phyloP scores from a whole-genome alignment of 1,140 invertebrate genomes.

The Agrypnia vestita region DNA sequence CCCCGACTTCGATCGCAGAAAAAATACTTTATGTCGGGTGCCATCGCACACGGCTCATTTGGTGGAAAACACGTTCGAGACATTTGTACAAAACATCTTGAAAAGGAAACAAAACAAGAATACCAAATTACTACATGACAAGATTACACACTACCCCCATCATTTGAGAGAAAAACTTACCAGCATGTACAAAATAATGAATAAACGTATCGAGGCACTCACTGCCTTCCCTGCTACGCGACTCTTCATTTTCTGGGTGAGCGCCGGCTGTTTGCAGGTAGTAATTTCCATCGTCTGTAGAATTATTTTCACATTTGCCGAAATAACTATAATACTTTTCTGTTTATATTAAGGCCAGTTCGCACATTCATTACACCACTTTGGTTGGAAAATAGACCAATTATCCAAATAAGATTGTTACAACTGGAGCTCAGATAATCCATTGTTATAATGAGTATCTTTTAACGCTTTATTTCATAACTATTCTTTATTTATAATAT shows the following conservation, averaged over 20 bases:
- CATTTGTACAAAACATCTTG: constrained; percentile 34
- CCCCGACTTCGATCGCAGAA: constrained; percentile 20
- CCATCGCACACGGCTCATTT: constrained; percentile 22
- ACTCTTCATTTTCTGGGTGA: neutral
- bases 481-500: too few species aligned
- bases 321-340: neutral
- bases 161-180: neutral
- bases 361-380: constrained; percentile 26
- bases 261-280: constrained; percentile 1
- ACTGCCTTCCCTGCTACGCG: neutral
- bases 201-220: constrained; percentile 2
- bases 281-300: neutral
- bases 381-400: constrained; percentile 19
- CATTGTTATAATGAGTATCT: constrained; percentile 11
- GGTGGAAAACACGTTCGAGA: constrained; percentile 36
- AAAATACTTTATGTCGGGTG: constrained; percentile 34
- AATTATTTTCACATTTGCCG: constrained; percentile 14
- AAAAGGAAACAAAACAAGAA: constrained; percentile 5
- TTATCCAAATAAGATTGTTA: constrained; percentile 13
- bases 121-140: constrained; percentile 16
- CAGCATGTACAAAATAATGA: constrained; percentile 26
- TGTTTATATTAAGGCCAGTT: constrained; percentile 8
- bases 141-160: neutral
- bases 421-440: neutral
- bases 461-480: too few species aligned